Base-by-base conservation (phyloP, 2,797 vertebrate genomes). In the Melanotaenia pygmaea region DNA sequence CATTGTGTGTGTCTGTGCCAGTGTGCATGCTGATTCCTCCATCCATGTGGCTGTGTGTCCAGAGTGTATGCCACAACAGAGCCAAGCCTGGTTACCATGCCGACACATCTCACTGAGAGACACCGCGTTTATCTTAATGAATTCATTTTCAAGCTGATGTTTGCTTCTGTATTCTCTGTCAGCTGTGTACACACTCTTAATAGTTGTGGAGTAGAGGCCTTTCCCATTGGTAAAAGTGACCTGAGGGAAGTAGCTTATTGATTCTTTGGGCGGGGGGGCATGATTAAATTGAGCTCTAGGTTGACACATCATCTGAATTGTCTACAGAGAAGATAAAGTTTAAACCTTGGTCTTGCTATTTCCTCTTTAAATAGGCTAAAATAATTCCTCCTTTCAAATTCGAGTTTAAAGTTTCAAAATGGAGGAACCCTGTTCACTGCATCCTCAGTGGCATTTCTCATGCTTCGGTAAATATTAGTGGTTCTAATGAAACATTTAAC, bases 181-280 rank as follows among this genome's bases (percentile, higher is more conserved):
- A 91, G 86, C 90, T 94, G 93, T 91, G 91, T 87, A 93, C 90
- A 94, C 93, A 94, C 80, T 88, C 76, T 75, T 82, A 90, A 92
- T 77, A 82, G 84, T 89, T 77, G 68, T 51, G 69, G 82, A 84
- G 68, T 37, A 57, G 76, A 83, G 85, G 85, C 77, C 86, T 69
- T 87, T 81, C 66, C 74, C 64, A 76, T 87, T 85, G 89, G 82
- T 80, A 57, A 77, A 79, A 78, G 75, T 89, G 90, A 93, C 88
- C 86, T 76, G 76, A 60, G 89, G 83, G 83, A 92, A 92, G 92
- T 89, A 79, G 86, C 84, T 88, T 91, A 93, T 94, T 91, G 93
- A 94, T 94, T 92, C 83, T 53, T 54, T 86, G 56, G 72, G 74
- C 43, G 57, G 70, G 60, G 80, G 86, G 80, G 86, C 80, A 85